These are phyloP conservation scores for Whitmania pigra DNA, from an alignment of 1,140 invertebrate species.

Conservation along the genomic window DNA sequence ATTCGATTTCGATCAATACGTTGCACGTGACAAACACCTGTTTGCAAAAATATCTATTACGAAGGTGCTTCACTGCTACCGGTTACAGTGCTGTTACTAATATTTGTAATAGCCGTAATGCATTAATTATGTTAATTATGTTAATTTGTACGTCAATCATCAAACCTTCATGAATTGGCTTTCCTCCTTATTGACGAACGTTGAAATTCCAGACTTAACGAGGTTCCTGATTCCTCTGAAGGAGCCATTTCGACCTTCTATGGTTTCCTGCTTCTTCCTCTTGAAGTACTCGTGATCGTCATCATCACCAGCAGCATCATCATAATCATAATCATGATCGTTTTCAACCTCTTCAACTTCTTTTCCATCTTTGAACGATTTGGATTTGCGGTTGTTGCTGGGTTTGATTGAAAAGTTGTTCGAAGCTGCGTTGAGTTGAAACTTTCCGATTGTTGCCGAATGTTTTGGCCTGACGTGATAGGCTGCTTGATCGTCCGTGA, in stretches of 20 bases:
- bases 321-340: background rate
- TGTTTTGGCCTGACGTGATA: no score
- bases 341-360: background rate
- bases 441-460: no score
- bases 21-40: no score
- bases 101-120: no score
- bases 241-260: background rate
- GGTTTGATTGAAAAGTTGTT: no score
- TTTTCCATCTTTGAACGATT: background rate
- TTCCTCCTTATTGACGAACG: background rate
- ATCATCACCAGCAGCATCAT: constrained; percentile 4
- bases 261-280: background rate
- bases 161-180: background rate
- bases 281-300: constrained; percentile 10
- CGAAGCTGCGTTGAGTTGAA: no score
- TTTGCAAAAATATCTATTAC: no score
- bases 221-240: background rate
- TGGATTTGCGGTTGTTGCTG: background rate
- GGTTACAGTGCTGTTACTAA: no score
- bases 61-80: no score
- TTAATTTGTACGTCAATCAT: background rate
- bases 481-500: no score
- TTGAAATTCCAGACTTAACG: background rate
- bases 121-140: no score
- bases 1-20: no score